Conservation (phyloP, 2,797 vertebrate genomes). For the Acanthurus lineatus region DNA sequence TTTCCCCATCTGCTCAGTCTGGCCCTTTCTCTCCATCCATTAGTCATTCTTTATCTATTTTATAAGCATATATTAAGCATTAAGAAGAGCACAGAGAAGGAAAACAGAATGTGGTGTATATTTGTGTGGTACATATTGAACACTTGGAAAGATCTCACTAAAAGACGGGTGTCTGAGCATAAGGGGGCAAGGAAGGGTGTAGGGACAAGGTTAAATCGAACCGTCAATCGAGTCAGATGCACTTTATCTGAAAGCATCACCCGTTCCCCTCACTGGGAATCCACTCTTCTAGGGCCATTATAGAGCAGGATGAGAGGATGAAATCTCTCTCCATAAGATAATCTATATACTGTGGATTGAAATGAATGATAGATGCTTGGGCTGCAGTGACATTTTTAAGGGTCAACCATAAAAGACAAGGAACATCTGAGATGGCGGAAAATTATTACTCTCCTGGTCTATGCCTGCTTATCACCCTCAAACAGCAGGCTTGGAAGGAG, state of each 20-base stretch:
- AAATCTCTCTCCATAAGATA: conserved; percentile 53
- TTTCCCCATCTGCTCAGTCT: background rate
- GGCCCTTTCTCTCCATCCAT: background rate
- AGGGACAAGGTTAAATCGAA: conserved; percentile 32
- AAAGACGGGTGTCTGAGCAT: background rate
- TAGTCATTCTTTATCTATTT: conserved; percentile 5
- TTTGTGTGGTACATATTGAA: conserved; percentile 5
- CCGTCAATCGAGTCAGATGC: background rate
- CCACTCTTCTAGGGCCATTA: conserved; percentile 34
- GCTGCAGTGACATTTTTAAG: conserved; percentile 69
- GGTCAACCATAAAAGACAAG: conserved; percentile 67
- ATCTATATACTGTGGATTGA: conserved; percentile 51
- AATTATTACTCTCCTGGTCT: conserved; percentile 68
- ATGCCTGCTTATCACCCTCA: conserved; percentile 68
- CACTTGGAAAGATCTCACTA: background rate
- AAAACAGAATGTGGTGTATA: background rate
- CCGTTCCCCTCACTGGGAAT: conserved; percentile 23
- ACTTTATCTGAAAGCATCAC: conserved; percentile 59
- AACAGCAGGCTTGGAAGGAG: conserved; percentile 51
- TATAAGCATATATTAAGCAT: background rate
- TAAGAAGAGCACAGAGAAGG: background rate
- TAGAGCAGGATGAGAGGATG: conserved; percentile 27
- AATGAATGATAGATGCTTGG: conserved; percentile 57
- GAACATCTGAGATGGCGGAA: conserved; percentile 51
- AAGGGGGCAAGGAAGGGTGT: background rate